A percentile compares a stretch with the other conserved stretches of the same genome.
phyloP scores from a whole-genome alignment of 2,888 invertebrate species.

The Phaedon cochleariae region DNA sequence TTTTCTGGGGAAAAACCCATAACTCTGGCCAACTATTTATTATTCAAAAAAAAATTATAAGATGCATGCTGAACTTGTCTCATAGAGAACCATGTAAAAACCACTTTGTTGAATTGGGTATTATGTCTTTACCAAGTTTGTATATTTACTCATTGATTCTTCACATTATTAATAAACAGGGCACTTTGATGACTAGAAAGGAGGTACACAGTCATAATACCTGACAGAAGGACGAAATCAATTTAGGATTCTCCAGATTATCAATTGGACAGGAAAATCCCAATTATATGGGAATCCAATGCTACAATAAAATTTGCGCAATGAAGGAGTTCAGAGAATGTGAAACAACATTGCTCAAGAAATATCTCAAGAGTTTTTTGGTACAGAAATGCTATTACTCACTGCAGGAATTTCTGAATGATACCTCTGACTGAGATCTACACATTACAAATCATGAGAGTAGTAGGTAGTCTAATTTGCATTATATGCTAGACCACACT shows the following conservation, averaged over 20 bases:
- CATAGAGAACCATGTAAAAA: background rate
- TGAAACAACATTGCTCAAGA: no score
- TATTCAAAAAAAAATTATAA: background rate
- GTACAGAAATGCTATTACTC: no score
- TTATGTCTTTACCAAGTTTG: background rate
- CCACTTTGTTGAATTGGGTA: background rate
- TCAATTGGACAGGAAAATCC: background rate
- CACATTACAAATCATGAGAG: no score
- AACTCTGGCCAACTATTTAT: conserved; percentile 1
- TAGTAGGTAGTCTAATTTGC: no score
- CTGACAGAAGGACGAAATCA: background rate
- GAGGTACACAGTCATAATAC: background rate
- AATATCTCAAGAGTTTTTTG: no score
- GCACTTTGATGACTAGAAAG: background rate
- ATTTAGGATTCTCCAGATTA: background rate
- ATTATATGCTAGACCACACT: no score
- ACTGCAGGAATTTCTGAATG: no score
- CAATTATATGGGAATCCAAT: background rate
- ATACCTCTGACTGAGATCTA: no score
- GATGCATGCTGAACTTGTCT: background rate
- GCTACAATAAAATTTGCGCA: background rate
- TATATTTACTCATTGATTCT: background rate
- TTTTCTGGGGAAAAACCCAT: background rate
- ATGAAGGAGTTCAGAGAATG: background rate
- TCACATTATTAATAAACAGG: background rate